Evolutionary conservation across 2,797 vertebrate species (phyloP).

Genomic region (Leuciscus waleckii): DNA sequence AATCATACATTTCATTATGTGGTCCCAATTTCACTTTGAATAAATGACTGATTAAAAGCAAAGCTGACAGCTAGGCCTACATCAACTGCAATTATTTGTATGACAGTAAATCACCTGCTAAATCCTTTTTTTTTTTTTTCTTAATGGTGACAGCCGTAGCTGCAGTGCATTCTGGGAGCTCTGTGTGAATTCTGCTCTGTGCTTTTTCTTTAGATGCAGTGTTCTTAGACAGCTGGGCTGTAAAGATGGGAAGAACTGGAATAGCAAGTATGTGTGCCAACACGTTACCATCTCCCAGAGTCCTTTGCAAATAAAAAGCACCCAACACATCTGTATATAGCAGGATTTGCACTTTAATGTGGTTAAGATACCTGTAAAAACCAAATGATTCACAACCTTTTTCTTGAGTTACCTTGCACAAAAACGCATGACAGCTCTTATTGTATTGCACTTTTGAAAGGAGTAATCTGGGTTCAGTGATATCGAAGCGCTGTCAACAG

Average conservation of each 20-base stretch:
- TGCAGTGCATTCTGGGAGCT: conserved; percentile 7
- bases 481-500: too few relatives aligned
- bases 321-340: not conserved
- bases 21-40: not conserved
- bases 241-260: conserved; percentile 92
- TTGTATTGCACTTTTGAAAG: not conserved
- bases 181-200: not conserved
- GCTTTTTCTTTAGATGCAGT: conserved; percentile 79
- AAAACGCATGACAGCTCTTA: not conserved
- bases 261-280: conserved; percentile 83
- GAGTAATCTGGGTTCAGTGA: not conserved
- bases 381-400: not conserved
- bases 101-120: not conserved
- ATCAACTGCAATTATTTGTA: not conserved
- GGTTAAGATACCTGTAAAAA: not conserved
- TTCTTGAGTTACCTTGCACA: not conserved
- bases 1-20: not conserved
- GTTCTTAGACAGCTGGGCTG: conserved; percentile 89
- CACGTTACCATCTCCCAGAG: conserved; percentile 2
- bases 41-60: not conserved
- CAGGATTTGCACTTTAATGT: conserved; percentile 10
- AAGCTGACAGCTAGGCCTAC: not conserved
- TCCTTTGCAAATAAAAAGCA: conserved; percentile 16
- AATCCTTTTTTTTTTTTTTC: not conserved
- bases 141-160: not conserved